Base-by-base conservation (phyloP, 1,140 invertebrate genomes). In the Thaumatotibia leucotreta region DNA sequence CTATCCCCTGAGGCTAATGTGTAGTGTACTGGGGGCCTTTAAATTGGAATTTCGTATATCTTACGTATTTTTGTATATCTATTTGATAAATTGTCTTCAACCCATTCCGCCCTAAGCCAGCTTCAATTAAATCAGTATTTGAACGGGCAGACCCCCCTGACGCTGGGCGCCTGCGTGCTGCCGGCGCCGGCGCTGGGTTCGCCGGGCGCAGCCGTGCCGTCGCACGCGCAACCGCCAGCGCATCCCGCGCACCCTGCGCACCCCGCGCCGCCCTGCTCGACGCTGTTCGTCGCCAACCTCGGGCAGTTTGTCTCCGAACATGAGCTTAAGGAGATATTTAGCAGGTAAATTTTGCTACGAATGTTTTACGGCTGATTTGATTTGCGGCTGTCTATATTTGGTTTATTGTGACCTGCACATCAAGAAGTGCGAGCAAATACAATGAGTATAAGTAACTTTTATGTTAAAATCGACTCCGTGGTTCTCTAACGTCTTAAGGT, bases 271-370 rank as follows among this genome's bases (percentile, higher is more conserved):
- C 97, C 98, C 54, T 99, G 98, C 93, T 99, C 98, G 64, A 99
- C 98, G 66, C 95, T 99, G 50, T 99, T 99, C 92, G 98, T 99
- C 76, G 98, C 98, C 77, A 99, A 99, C 92, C 93, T 99, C 74
- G 97, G 98, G 50, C 97, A 97, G 89, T 98, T 98, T 85, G 97
- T 98, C 75, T 98, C 97, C 63, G 98, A 99, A 90, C 97, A 99
- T 84, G 98, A 99, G 91, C 94, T 99, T 68, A 99, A 99, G 92
- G 97, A 99, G 91, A 96, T 99, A 83, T 99, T 99, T 93, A 97
- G 95, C 94, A 98, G 97, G 98, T 99, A 92, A 93, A 69, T 64
- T 20, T n/a, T 65, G 3, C 20, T 45, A n/a, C 11, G 35, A 39
- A 4, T 5, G 35, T 4, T 14, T 4, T 9, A 4, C n/a, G 35